Conservation (phyloP, 1,140 invertebrate species). For the Apis dorsata region DNA sequence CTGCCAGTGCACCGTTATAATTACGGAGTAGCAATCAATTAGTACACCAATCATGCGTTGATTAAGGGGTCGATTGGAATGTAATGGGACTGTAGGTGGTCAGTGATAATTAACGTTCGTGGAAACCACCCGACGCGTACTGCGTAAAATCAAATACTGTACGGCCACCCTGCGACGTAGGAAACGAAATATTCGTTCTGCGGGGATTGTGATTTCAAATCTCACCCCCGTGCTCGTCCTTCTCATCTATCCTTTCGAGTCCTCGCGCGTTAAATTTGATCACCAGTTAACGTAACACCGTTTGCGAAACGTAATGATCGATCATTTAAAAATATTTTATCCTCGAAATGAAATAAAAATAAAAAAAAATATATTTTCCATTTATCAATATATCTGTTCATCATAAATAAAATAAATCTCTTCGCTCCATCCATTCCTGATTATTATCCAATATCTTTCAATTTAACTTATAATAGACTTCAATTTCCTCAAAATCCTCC, state of each 20-base stretch:
- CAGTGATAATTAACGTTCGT: constrained; percentile 80
- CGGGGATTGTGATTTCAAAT: constrained; percentile 54
- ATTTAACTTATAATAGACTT: too few relatives aligned
- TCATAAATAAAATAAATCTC: too few relatives aligned
- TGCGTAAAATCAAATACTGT: constrained; percentile 78
- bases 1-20: constrained; percentile 79
- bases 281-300: constrained; percentile 25
- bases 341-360: neutral
- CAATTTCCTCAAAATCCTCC: too few relatives aligned
- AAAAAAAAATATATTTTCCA: too few relatives aligned
- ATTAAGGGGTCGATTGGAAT: constrained; percentile 80
- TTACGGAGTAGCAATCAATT: constrained; percentile 81
- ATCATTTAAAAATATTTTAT: neutral
- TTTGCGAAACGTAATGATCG: neutral
- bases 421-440: too few relatives aligned
- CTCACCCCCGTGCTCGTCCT: neutral
- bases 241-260: constrained; percentile 11
- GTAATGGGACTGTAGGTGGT: constrained; percentile 80
- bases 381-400: too few relatives aligned
- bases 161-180: constrained; percentile 66
- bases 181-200: constrained; percentile 76
- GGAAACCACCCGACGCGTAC: constrained; percentile 76
- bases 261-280: neutral
- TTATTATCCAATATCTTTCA: too few relatives aligned
- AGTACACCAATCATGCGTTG: constrained; percentile 80